Conservation (phyloP, 2,113 vertebrate species). For the Drymodes brunneopygia region DNA sequence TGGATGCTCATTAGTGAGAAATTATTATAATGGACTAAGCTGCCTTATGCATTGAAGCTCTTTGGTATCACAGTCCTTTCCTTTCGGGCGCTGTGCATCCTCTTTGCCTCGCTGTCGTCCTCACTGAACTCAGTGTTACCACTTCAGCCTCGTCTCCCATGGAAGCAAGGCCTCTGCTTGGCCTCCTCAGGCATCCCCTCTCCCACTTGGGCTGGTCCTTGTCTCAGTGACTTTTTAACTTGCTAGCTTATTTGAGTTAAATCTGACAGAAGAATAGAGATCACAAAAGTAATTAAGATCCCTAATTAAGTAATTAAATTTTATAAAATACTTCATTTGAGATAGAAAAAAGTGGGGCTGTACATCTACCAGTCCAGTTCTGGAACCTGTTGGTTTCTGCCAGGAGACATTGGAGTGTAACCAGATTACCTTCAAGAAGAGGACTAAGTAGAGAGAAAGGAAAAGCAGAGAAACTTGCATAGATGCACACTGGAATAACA, state of each 20-base stretch:
- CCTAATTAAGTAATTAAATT: constrained; percentile 18
- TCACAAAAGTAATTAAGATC: constrained; percentile 44
- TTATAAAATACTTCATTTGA: background rate
- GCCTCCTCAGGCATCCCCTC: background rate
- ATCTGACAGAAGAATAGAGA: background rate
- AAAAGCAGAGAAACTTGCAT: background rate
- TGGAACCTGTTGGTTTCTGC: background rate
- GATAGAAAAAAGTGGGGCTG: background rate
- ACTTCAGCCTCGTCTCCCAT: background rate
- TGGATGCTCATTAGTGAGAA: background rate
- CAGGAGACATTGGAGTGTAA: background rate
- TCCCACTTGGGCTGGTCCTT: background rate
- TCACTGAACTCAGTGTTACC: background rate
- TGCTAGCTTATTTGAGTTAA: background rate
- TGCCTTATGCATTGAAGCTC: background rate
- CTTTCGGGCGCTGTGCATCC: background rate
- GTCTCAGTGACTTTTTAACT: background rate
- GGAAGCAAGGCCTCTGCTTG: background rate
- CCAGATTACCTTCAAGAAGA: background rate
- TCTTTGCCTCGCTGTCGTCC: background rate
- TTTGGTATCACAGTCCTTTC: background rate
- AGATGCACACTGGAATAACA: background rate
- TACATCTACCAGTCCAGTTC: background rate
- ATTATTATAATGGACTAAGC: background rate
- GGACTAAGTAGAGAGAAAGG: background rate